Evolutionary conservation across 1,140 invertebrate genomes (phyloP).

Genomic region (Microplitis demolitor): DNA sequence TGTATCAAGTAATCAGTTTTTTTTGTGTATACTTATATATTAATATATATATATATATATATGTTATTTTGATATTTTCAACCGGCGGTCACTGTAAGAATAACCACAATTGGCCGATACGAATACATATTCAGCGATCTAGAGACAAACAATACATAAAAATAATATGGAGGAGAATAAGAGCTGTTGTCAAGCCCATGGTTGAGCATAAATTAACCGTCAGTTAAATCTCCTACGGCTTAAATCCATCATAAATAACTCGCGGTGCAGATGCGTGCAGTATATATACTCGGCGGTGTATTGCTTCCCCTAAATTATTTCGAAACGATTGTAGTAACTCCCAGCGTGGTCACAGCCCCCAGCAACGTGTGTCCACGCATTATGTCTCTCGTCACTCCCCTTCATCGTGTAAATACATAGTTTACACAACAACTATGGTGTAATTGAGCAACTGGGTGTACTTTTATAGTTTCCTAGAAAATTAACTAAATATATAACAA

Average conservation of each 20-base stretch:
- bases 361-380: constrained; percentile 13
- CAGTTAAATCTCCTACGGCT: constrained; percentile 25
- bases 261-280: constrained; percentile 31
- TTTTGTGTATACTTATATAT: too few species aligned
- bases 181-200: constrained; percentile 23
- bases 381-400: constrained; percentile 22
- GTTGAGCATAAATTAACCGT: constrained; percentile 31
- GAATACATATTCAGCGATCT: too few species aligned
- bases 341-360: constrained; percentile 7
- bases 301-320: constrained; percentile 58
- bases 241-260: constrained; percentile 41
- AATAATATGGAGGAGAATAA: neutral
- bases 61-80: too few species aligned
- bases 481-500: too few species aligned
- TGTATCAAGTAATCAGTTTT: too few species aligned
- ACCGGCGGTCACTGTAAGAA: too few species aligned
- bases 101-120: too few species aligned
- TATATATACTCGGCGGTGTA: constrained; percentile 29
- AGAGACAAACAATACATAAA: neutral
- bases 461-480: too few species aligned
- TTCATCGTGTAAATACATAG: neutral
- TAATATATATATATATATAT: too few species aligned
- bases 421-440: constrained; percentile 15
- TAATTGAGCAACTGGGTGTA: neutral
- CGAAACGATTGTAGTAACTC: constrained; percentile 51